Evolutionary conservation across 2,113 vertebrate genomes (phyloP).

Genomic region (Galbula dea): DNA sequence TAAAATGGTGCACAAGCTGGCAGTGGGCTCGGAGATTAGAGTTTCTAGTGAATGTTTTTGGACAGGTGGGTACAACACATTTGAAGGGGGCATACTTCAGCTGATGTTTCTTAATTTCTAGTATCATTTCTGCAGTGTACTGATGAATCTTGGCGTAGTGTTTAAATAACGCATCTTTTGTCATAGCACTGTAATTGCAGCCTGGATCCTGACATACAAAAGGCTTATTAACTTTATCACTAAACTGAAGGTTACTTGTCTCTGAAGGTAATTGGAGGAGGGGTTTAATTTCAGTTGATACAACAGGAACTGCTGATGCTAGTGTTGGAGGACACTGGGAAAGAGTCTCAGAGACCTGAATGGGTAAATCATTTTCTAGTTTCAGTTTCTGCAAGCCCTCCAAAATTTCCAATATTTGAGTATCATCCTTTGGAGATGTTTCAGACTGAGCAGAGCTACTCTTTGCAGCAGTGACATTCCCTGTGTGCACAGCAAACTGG

Average conservation of each 20-base stretch:
- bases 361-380: slow-evolving; percentile 73
- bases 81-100: slow-evolving; percentile 91
- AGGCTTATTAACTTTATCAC: slow-evolving; percentile 79
- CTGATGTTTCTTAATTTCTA: slow-evolving; percentile 87
- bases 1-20: slow-evolving; percentile 86
- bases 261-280: slow-evolving; percentile 67
- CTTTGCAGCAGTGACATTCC: slow-evolving; percentile 5
- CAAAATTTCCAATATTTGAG: slow-evolving; percentile 82
- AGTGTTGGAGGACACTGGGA: slow-evolving; percentile 53
- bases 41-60: slow-evolving; percentile 93
- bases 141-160: slow-evolving; percentile 90
- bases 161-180: slow-evolving; percentile 89
- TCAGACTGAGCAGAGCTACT: slow-evolving; percentile 65
- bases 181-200: slow-evolving; percentile 88
- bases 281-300: slow-evolving; percentile 37
- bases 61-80: slow-evolving; percentile 87
- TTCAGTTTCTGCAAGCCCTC: slow-evolving; percentile 84
- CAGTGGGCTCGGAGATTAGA: slow-evolving; percentile 94
- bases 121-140: slow-evolving; percentile 88
- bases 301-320: slow-evolving; percentile 56
- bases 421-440: slow-evolving; percentile 69
- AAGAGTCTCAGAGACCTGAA: slow-evolving; percentile 28
- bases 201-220: slow-evolving; percentile 84
- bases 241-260: slow-evolving; percentile 60
- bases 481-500: slow-evolving; percentile 26